phyloP scores from a whole-genome alignment of 2,113 vertebrate genomes.

The Columbina picui region DNA sequence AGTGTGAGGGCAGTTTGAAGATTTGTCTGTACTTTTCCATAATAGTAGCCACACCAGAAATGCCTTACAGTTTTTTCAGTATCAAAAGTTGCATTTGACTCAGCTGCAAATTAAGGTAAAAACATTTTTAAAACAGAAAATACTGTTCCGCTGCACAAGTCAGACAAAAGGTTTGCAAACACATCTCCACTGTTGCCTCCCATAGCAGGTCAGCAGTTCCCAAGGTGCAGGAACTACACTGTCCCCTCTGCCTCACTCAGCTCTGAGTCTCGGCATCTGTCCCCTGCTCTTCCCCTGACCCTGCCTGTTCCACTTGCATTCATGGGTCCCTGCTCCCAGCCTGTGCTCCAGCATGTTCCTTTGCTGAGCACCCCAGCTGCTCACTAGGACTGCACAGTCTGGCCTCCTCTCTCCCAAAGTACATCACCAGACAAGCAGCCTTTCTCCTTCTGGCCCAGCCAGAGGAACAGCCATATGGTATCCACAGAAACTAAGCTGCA shows the following conservation, averaged over 20 bases:
- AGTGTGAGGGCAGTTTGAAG: not conserved
- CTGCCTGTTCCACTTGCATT: not conserved
- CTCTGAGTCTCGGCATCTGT: not conserved
- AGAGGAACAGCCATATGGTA: not conserved
- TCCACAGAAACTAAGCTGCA: not conserved
- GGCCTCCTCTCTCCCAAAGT: not conserved
- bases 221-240: not conserved
- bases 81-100: not conserved
- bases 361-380: not conserved
- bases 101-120: not conserved
- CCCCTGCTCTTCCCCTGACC: not conserved
- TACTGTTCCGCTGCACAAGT: not conserved
- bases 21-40: not conserved
- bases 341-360: not conserved
- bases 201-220: not conserved
- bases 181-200: not conserved
- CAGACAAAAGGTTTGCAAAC: not conserved
- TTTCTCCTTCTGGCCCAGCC: not conserved
- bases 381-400: not conserved
- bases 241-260: not conserved
- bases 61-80: not conserved
- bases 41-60: not conserved
- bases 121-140: not conserved
- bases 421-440: not conserved
- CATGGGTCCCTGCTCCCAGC: accelerated